phyloP scores from a whole-genome alignment of 2,888 invertebrate genomes.

The Cantharis flavilabris region DNA sequence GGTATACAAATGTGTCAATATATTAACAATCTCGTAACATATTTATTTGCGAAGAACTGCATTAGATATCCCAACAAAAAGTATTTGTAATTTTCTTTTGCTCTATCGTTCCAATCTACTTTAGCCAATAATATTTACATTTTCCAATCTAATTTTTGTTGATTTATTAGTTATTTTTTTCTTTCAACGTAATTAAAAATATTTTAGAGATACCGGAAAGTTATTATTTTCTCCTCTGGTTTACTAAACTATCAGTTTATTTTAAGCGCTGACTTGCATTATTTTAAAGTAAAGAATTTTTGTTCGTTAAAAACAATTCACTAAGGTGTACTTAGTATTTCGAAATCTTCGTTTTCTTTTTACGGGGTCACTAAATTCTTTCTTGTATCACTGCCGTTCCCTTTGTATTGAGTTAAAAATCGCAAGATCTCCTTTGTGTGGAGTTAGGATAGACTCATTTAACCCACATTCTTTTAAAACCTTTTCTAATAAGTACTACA shows the following conservation, averaged over 20 bases:
- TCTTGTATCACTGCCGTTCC: not conserved
- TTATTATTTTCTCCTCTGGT: not conserved
- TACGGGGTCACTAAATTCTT: not conserved
- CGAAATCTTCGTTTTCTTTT: not conserved
- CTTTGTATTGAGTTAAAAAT: not conserved
- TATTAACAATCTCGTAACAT: not conserved
- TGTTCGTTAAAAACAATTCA: not conserved
- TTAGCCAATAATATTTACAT: not conserved
- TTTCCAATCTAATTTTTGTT: not conserved
- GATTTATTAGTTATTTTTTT: not conserved
- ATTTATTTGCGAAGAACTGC: not conserved
- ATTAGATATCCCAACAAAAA: not conserved
- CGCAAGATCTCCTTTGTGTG: not conserved
- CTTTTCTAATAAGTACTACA: not conserved
- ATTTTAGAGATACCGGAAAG: not conserved
- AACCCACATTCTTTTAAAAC: not conserved
- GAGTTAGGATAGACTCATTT: not conserved
- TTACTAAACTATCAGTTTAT: not conserved
- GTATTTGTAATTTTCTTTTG: not conserved
- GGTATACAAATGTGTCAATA: slow-evolving; percentile 1
- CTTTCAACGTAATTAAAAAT: not conserved
- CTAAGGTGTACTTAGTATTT: not conserved
- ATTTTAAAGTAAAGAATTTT: not conserved
- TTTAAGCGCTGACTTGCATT: not conserved
- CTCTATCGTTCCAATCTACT: not conserved